Evolutionary conservation across 2,888 invertebrate genomes (phyloP), one percentile per base, ranked within the genome.

Genomic region (Caenorhabditis uteleia): DNA sequence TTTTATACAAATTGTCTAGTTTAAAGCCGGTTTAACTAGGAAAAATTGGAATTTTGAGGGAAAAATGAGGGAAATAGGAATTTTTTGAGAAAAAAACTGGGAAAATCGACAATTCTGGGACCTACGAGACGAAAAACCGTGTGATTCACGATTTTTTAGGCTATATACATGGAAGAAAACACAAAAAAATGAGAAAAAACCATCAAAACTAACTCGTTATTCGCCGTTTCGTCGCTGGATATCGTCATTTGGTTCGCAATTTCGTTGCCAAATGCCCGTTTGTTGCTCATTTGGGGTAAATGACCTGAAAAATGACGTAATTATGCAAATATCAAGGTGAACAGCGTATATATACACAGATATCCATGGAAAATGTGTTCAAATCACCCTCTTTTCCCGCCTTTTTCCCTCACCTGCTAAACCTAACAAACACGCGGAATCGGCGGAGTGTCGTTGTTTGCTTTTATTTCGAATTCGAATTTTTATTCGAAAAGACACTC

Each of bases 221-320:
- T n/a, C n/a, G n/a, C n/a, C n/a, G n/a, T n/a, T n/a, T n/a, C n/a
- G n/a, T n/a, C n/a, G n/a, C n/a, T n/a, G n/a, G n/a, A n/a, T n/a
- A n/a, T n/a, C n/a, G 49, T 44, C 49, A 46, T 59, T 34, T 43
- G 50, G 39, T 61, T 61, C 18, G 42, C 56, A n/a, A 61, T 55
- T 8, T 56, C 61, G 40, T 42, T 56, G 23, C 61, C 61, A 34
- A 61, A 61, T 25, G 47, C 29, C 43, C 61, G 48, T 33, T 47
- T 46, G 18, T 46, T 42, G 55, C 55, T 61, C 61, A 61, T 61
- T 61, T 26, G 50, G 40, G 10, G n/a, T 12, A 38, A 7, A 29
- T 6, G 31, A 26, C 5, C n/a, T 21, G 43, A 25, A 14, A 25
- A 26, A 26, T 5, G 10, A 16, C 10, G 6, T 3, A 10, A 7